Evolutionary conservation across 2,113 vertebrate species (phyloP).

Genomic region (Terrapene triunguis): DNA sequence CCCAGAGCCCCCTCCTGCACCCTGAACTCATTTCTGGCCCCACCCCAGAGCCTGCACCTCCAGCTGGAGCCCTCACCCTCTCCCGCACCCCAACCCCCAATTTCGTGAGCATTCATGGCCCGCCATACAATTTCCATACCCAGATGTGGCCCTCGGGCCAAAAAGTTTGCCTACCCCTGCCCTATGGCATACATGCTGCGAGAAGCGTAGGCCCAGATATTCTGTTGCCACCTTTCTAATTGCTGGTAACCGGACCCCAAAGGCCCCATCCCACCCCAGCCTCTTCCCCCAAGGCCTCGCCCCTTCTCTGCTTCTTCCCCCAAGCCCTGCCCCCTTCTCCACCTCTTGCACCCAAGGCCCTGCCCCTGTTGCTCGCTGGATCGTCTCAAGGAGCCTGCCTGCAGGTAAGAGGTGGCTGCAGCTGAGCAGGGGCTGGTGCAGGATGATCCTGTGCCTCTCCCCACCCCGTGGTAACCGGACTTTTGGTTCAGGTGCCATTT

Average conservation of each 20-base stretch:
- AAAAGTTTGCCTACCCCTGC: too few relatives aligned
- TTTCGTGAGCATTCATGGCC: too few relatives aligned
- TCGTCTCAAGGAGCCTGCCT: background rate
- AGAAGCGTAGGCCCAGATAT: background rate
- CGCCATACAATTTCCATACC: too few relatives aligned
- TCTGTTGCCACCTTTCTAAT: background rate
- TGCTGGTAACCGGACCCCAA: too few relatives aligned
- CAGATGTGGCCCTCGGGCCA: too few relatives aligned
- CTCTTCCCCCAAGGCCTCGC: too few relatives aligned
- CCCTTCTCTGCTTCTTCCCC: background rate
- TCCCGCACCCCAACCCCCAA: too few relatives aligned
- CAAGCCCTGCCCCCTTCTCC: background rate
- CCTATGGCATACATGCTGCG: accelerated
- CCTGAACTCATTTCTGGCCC: too few relatives aligned
- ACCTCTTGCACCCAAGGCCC: background rate
- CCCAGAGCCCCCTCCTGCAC: too few relatives aligned
- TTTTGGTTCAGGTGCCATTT: background rate
- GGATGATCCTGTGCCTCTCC: background rate
- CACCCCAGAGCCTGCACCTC: too few relatives aligned
- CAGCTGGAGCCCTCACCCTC: too few relatives aligned
- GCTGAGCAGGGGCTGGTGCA: background rate
- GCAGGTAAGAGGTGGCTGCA: background rate
- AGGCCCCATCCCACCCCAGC: too few relatives aligned
- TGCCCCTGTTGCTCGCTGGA: background rate
- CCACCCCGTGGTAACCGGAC: background rate